Conservation (phyloP, 2,888 invertebrate species). For the Axea sp. region DNA sequence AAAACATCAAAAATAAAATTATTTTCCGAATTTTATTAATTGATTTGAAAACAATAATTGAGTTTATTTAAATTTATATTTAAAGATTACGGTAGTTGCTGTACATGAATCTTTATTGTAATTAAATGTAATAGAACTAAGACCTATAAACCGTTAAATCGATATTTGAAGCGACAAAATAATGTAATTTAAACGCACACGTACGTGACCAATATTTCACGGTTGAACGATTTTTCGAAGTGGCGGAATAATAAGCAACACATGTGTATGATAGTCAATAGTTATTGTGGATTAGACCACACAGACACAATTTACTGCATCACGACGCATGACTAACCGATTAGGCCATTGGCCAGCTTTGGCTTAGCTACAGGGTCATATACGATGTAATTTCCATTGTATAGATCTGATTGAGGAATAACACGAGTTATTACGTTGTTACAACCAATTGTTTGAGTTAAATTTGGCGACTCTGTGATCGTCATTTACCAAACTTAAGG, state of each 20-base stretch:
- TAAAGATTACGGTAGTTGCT: too few relatives aligned
- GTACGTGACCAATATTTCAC: slow-evolving; percentile 6
- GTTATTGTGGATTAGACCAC: slow-evolving; percentile 52
- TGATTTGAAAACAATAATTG: too few relatives aligned
- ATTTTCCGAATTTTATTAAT: too few relatives aligned
- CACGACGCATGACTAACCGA: slow-evolving; percentile 74
- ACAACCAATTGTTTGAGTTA: slow-evolving; percentile 49
- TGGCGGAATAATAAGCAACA: slow-evolving; percentile 30
- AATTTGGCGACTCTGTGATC: slow-evolving; percentile 39
- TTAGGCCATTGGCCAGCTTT: slow-evolving; percentile 65
- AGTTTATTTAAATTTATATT: too few relatives aligned
- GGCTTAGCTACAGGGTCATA: slow-evolving; percentile 69
- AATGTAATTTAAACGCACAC: slow-evolving; percentile 1
- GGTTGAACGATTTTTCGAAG: slow-evolving; percentile 25
- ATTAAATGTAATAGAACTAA: too few relatives aligned
- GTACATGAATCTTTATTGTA: too few relatives aligned
- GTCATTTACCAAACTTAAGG: slow-evolving; percentile 30
- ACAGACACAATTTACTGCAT: slow-evolving; percentile 74
- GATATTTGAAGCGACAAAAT: slow-evolving; percentile 3
- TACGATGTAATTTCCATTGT: slow-evolving; percentile 57
- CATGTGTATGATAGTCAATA: slow-evolving; percentile 21
- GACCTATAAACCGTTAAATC: background rate
- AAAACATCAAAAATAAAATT: too few relatives aligned
- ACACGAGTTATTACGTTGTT: slow-evolving; percentile 49
- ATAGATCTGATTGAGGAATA: slow-evolving; percentile 53